phyloP scores from a whole-genome alignment of 2,113 vertebrate genomes.

The Aramus guarauna region DNA sequence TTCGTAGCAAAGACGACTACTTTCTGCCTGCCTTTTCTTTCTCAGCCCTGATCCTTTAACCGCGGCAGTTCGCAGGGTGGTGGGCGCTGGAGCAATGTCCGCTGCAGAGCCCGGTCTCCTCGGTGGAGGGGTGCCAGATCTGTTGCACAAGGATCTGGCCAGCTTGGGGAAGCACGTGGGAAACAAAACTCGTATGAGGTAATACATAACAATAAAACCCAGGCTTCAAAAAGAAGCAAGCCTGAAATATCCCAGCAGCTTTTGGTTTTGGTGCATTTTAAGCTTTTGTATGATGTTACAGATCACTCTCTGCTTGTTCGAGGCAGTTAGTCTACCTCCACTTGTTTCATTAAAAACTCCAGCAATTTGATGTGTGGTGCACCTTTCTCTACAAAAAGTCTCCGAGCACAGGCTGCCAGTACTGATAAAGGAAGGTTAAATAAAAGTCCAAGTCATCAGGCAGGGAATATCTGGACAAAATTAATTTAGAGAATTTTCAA shows the following conservation, averaged over 20 bases:
- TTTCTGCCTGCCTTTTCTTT: neutral
- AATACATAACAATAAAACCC: neutral
- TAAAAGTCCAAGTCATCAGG: neutral
- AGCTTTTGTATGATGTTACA: accelerated
- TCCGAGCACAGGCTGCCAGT: neutral
- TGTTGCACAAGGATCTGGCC: neutral
- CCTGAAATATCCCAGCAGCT: neutral
- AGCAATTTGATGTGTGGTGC: accelerated
- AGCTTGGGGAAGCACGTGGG: neutral
- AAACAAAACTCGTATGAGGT: neutral
- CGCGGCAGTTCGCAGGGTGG: accelerated
- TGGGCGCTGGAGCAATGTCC: accelerated
- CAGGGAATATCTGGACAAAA: neutral
- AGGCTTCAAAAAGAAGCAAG: neutral
- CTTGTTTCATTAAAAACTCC: neutral
- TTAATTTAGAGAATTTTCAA: neutral
- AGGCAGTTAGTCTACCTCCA: neutral
- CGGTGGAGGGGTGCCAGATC: accelerated
- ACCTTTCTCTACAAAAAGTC: neutral
- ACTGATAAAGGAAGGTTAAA: neutral
- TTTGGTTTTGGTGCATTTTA: neutral
- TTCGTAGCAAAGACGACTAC: neutral
- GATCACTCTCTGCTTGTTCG: neutral
- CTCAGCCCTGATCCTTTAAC: neutral
- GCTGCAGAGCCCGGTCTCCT: neutral